phyloP scores from a whole-genome alignment of 2,113 vertebrate species.

The Pseudopodoces humilis region DNA sequence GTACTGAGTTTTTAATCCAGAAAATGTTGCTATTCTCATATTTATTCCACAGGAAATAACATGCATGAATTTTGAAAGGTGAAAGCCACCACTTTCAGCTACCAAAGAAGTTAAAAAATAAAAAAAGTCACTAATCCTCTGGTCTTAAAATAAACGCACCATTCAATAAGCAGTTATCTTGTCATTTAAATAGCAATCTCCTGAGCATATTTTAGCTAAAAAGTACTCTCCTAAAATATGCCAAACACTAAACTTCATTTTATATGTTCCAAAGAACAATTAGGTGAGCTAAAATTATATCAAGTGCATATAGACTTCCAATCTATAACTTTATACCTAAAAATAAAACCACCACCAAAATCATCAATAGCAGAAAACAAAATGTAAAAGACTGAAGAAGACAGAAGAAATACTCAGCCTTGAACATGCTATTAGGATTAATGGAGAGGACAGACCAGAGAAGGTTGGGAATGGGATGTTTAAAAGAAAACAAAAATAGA shows the following conservation, averaged over 20 bases:
- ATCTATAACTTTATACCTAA: neutral
- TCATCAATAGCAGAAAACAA: neutral
- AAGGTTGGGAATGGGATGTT: neutral
- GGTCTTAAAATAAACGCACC: neutral
- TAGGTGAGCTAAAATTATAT: neutral
- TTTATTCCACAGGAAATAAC: neutral
- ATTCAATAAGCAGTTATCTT: slow-evolving; percentile 15
- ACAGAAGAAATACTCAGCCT: neutral
- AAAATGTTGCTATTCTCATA: neutral
- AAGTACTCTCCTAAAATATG: slow-evolving; percentile 1
- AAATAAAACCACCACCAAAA: neutral
- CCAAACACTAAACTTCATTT: neutral
- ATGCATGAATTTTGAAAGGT: neutral
- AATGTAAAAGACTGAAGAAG: neutral
- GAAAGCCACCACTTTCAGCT: neutral
- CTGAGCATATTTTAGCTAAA: neutral
- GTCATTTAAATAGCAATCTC: slow-evolving; percentile 18
- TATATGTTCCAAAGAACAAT: neutral
- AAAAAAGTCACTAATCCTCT: neutral
- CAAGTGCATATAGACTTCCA: neutral
- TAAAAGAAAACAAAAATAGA: neutral
- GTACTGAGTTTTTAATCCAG: neutral
- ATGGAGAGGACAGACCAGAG: neutral
- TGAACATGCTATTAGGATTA: neutral
- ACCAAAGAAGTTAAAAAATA: neutral